Evolutionary conservation across 2,797 vertebrate genomes (phyloP).

Genomic region (Telmatherina bonti): DNA sequence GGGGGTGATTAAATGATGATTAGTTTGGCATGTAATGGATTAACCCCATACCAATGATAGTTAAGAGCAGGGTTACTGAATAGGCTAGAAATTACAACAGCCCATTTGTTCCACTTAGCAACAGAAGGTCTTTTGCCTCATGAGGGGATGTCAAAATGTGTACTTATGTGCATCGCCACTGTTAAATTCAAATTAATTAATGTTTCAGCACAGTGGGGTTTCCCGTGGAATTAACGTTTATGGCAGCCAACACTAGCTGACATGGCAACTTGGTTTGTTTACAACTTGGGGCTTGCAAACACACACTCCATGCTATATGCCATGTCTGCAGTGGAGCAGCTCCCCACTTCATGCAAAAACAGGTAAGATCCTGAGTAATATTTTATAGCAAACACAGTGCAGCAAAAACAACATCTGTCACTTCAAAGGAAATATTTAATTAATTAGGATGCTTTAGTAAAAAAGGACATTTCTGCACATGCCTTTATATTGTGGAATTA

Average conservation of each 20-base stretch:
- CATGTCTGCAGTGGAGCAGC: slow-evolving; percentile 14
- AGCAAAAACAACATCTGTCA: slow-evolving; percentile 6
- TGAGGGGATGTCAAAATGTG: slow-evolving; percentile 27
- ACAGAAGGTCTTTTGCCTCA: slow-evolving; percentile 32
- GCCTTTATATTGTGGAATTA: neutral
- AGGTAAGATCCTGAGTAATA: slow-evolving; percentile 18
- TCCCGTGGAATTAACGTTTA: slow-evolving; percentile 34
- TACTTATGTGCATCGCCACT: slow-evolving; percentile 37
- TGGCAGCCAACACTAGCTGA: slow-evolving; percentile 39
- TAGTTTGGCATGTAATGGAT: slow-evolving; percentile 21
- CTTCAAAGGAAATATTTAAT: slow-evolving; percentile 5
- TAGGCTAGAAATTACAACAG: slow-evolving; percentile 14
- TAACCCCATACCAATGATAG: neutral
- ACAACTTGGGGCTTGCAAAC: slow-evolving; percentile 23
- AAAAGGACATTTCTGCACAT: neutral
- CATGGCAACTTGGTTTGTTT: slow-evolving; percentile 36
- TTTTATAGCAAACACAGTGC: neutral
- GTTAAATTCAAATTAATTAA: slow-evolving; percentile 37
- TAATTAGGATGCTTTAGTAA: slow-evolving; percentile 8
- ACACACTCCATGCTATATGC: neutral
- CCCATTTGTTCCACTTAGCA: slow-evolving; percentile 19
- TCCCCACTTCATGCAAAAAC: slow-evolving; percentile 8
- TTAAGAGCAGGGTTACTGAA: slow-evolving; percentile 17
- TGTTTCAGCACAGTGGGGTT: slow-evolving; percentile 38
- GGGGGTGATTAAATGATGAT: slow-evolving; percentile 15